These are phyloP conservation scores for Ptychoptera contaminata DNA, from an alignment of 2,888 invertebrate species.

Conservation along the genomic window DNA sequence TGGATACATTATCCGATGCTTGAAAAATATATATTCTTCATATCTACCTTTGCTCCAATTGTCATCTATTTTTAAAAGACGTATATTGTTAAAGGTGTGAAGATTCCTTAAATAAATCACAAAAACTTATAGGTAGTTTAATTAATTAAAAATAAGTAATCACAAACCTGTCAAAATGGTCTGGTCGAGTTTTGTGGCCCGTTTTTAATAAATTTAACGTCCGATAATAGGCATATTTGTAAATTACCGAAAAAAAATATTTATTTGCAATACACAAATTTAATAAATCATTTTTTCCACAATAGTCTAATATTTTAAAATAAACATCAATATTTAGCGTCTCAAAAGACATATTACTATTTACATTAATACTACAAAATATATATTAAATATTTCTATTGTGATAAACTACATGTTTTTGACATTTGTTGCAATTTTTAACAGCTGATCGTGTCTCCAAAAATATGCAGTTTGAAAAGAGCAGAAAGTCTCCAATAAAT, in stretches of 20 bases:
- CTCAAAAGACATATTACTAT: background rate
- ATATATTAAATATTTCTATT: too few relatives aligned
- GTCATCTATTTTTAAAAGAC: conserved; percentile 25
- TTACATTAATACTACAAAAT: too few relatives aligned
- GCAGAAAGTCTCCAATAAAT: too few relatives aligned
- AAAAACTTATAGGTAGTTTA: too few relatives aligned
- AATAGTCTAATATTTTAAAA: conserved; percentile 36
- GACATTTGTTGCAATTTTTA: too few relatives aligned
- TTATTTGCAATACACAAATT: conserved; percentile 33
- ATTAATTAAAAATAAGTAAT: too few relatives aligned
- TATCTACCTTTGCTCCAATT: conserved; percentile 42
- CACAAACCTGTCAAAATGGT: too few relatives aligned
- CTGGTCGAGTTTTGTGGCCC: conserved; percentile 22
- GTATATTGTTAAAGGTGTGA: conserved; percentile 21
- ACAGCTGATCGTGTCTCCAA: too few relatives aligned
- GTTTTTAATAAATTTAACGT: conserved; percentile 23
- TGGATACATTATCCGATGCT: conserved; percentile 32
- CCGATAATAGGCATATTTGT: conserved; percentile 13
- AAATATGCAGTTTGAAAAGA: too few relatives aligned
- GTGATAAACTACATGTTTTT: too few relatives aligned
- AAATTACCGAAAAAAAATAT: conserved; percentile 33
- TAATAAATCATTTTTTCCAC: conserved; percentile 33
- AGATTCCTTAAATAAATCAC: conserved; percentile 16
- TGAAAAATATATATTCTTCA: conserved; percentile 30
- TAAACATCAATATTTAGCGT: conserved; percentile 28